phyloP scores from a whole-genome alignment of 92 coral and sea anemone species.

The Muricea muricata region DNA sequence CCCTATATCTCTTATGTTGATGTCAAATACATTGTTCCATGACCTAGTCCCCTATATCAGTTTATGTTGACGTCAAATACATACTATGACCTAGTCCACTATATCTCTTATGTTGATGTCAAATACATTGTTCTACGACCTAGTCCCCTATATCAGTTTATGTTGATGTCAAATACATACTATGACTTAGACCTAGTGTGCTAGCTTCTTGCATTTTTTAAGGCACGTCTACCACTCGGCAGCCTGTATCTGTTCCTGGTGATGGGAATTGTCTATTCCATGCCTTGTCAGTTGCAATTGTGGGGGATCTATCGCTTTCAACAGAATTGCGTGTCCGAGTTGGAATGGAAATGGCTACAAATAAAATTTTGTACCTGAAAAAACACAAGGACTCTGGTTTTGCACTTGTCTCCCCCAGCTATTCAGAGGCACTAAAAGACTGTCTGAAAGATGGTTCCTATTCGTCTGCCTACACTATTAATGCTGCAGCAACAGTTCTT shows the following conservation, averaged over 20 bases:
- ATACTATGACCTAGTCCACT: no score
- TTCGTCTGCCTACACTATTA: constrained; percentile 24
- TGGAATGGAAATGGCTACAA: constrained; percentile 1
- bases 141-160: no score
- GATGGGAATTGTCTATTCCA: constrained; percentile 11
- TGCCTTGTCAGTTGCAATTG: constrained; percentile 2
- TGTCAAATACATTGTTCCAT: no score
- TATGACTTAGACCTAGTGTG: no score
- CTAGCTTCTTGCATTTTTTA: no score
- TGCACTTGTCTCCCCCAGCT: background rate
- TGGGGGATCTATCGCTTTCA: background rate
- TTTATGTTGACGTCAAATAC: background rate
- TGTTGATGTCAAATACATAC: background rate
- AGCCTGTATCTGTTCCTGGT: constrained; percentile 14
- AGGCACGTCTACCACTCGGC: no score
- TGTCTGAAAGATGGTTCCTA: background rate
- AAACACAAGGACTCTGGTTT: background rate
- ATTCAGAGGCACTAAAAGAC: background rate
- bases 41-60: no score
- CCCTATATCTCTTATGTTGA: no score
- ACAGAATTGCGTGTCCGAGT: constrained; percentile 1
- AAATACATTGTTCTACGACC: no score
- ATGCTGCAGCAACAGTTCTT: constrained; percentile 15
- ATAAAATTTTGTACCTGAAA: background rate
- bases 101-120: no score